Evolutionary conservation across 2,888 invertebrate genomes (phyloP).

Genomic region (Tenthredo livida): DNA sequence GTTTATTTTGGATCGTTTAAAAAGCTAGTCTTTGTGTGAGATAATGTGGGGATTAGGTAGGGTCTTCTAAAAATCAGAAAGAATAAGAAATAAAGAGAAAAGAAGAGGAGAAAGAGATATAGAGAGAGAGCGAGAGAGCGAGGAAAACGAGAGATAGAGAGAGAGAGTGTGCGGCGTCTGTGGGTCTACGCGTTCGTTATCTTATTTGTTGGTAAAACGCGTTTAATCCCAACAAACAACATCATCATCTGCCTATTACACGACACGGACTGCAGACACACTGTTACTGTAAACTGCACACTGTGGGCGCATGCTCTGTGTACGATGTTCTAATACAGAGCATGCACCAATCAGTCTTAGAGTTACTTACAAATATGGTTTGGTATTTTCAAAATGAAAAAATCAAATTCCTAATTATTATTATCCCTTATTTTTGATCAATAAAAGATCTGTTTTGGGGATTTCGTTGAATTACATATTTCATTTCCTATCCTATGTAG

Average conservation of each 20-base stretch:
- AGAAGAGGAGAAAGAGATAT: slow-evolving; percentile 58
- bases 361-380: slow-evolving; percentile 73
- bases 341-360: slow-evolving; percentile 71
- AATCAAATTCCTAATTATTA: slow-evolving; percentile 74
- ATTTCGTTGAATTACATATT: slow-evolving; percentile 60
- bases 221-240: slow-evolving; percentile 60
- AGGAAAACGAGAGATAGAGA: slow-evolving; percentile 58
- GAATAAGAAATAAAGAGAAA: slow-evolving; percentile 57
- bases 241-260: slow-evolving; percentile 70
- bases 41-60: slow-evolving; percentile 71
- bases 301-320: slow-evolving; percentile 70
- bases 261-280: slow-evolving; percentile 70
- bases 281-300: slow-evolving; percentile 72
- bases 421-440: slow-evolving; percentile 73
- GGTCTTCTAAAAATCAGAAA: slow-evolving; percentile 67
- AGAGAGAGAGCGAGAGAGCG: slow-evolving; percentile 61
- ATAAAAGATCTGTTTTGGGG: slow-evolving; percentile 75
- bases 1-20: slow-evolving; percentile 76
- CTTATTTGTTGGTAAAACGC: slow-evolving; percentile 56
- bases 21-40: slow-evolving; percentile 75
- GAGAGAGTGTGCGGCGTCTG: slow-evolving; percentile 57
- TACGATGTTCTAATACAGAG: slow-evolving; percentile 65
- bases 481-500: slow-evolving; percentile 17
- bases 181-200: slow-evolving; percentile 54
- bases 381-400: slow-evolving; percentile 72